Evolutionary conservation across 2,888 invertebrate genomes (phyloP).

Genomic region (Pseudolycoriella hygida): DNA sequence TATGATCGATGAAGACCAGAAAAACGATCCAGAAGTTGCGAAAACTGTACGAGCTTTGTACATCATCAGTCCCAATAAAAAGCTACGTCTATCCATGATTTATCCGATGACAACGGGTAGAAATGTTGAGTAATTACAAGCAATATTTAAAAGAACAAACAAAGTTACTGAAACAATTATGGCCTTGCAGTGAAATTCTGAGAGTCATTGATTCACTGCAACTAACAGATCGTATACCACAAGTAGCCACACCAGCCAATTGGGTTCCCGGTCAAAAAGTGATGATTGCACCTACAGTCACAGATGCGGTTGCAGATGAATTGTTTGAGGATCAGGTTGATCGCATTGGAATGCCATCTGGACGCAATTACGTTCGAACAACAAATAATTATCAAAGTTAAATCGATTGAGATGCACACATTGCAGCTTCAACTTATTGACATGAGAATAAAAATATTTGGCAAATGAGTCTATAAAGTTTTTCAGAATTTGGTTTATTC

Average conservation of each 20-base stretch:
- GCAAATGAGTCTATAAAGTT: too few relatives aligned
- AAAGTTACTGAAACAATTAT: too few relatives aligned
- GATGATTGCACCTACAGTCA: constrained; percentile 59
- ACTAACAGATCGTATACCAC: constrained; percentile 46
- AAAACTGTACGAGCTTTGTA: constrained; percentile 60
- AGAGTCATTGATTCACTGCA: constrained; percentile 70
- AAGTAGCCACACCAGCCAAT: constrained; percentile 71
- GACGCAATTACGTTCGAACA: constrained; percentile 54
- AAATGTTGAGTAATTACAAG: constrained; percentile 67
- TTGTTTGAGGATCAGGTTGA: constrained; percentile 52
- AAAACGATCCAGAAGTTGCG: constrained; percentile 43
- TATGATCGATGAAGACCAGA: constrained; percentile 62
- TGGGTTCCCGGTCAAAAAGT: constrained; percentile 69
- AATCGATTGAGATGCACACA: too few relatives aligned
- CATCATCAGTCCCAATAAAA: constrained; percentile 63
- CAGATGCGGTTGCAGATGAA: constrained; percentile 41
- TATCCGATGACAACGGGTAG: constrained; percentile 76
- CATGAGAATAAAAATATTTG: too few relatives aligned
- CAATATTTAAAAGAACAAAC: too few relatives aligned
- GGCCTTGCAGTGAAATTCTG: constrained; percentile 57
- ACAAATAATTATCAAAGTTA: constrained; percentile 48
- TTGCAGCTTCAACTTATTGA: too few relatives aligned
- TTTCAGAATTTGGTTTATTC: too few relatives aligned
- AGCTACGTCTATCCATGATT: constrained; percentile 58
- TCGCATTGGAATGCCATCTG: constrained; percentile 53